Evolutionary conservation across 2,113 vertebrate species (phyloP).

Genomic region (Cavia aperea): DNA sequence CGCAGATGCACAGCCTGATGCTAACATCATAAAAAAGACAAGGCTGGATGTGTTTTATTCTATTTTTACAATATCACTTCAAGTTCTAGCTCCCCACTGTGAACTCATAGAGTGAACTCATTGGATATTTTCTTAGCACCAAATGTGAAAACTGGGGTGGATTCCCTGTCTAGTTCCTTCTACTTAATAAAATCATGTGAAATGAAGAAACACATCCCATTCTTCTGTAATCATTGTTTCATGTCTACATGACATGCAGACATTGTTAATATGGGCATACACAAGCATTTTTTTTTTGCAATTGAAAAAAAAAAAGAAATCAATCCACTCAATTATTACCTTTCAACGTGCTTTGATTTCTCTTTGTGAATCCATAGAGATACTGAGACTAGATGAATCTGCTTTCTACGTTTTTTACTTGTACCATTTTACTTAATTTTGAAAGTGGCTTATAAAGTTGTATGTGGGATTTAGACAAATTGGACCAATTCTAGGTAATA

Average conservation of each 20-base stretch:
- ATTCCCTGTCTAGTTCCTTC: not conserved
- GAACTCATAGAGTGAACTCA: not conserved
- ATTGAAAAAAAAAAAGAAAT: not conserved
- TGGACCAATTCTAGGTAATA: not conserved
- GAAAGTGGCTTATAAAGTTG: not conserved
- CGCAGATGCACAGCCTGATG: not conserved
- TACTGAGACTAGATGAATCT: not conserved
- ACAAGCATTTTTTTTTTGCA: not conserved
- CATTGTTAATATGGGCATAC: not conserved
- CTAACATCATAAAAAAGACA: not conserved
- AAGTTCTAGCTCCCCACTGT: not conserved
- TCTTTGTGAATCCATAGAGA: not conserved
- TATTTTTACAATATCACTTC: not conserved
- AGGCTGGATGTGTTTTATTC: not conserved
- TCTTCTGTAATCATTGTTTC: not conserved
- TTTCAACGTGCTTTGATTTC: not conserved
- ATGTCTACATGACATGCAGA: not conserved
- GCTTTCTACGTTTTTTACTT: not conserved
- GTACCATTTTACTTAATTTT: not conserved
- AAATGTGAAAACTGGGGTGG: not conserved
- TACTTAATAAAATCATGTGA: not conserved
- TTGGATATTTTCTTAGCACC: not conserved
- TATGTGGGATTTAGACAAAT: not conserved
- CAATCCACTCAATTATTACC: not conserved
- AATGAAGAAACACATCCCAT: not conserved